Percentiles rank a stretch among this genome's conserved stretches.
phyloP scores from a whole-genome alignment of 2,113 vertebrate genomes.

The Salminus brasiliensis region DNA sequence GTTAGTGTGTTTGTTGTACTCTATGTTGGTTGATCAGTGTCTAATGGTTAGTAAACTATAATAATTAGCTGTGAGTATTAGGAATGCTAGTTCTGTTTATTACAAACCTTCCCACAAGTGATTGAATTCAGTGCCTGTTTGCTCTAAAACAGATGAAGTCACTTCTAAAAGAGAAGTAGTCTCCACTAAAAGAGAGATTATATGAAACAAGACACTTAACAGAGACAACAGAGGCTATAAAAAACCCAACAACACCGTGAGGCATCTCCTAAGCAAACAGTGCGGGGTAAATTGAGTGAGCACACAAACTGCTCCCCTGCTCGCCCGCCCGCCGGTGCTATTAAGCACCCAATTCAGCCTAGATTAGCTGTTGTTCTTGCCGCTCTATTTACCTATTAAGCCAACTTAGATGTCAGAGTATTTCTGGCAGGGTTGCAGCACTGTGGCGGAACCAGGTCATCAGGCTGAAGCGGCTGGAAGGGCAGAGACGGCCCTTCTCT shows the following conservation, averaged over 20 bases:
- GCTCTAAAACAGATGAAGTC: conserved; percentile 57
- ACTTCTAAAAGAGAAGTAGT: conserved; percentile 53
- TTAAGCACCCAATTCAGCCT: conserved; percentile 25
- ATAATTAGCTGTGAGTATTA: conserved; percentile 32
- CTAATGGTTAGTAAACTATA: conserved; percentile 34
- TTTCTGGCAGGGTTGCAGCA: conserved; percentile 23
- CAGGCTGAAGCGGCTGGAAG: conserved; percentile 23
- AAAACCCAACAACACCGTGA: not conserved
- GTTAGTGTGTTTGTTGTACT: conserved; percentile 43
- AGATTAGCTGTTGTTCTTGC: conserved; percentile 37
- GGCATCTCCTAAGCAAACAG: conserved; percentile 16
- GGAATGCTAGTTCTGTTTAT: conserved; percentile 30
- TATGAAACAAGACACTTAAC: conserved; percentile 45
- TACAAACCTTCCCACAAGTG: conserved; percentile 62
- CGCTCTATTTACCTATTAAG: conserved; percentile 47
- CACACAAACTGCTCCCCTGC: not conserved
- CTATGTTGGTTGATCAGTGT: conserved; percentile 9
- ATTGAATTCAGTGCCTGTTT: conserved; percentile 55
- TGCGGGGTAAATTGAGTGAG: not conserved
- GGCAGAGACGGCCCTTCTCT: conserved; percentile 19
- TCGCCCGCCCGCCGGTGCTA: conserved; percentile 4
- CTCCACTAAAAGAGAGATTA: conserved; percentile 56
- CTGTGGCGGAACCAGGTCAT: conserved; percentile 14
- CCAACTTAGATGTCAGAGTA: conserved; percentile 42
- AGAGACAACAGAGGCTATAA: conserved; percentile 14